Evolutionary conservation across 2,888 invertebrate species (phyloP).

Genomic region (Caprella mutica): DNA sequence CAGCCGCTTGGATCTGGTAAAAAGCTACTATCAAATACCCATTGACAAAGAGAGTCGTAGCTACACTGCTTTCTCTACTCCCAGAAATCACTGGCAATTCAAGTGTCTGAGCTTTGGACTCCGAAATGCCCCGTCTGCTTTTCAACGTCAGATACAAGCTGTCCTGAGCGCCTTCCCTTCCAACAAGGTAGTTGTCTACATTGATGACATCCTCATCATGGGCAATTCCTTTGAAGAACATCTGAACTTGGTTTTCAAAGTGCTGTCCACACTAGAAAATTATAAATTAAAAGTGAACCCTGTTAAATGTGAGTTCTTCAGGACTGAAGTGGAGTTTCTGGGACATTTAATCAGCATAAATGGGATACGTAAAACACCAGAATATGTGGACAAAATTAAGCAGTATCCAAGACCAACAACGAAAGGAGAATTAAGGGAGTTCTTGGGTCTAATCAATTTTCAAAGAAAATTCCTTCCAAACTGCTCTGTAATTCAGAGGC

Average conservation of each 20-base stretch:
- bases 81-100: background rate
- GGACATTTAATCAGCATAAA: background rate
- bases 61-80: background rate
- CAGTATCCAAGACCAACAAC: background rate
- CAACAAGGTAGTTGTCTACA: background rate
- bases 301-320: background rate
- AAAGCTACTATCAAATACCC: background rate
- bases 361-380: background rate
- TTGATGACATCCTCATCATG: constrained; percentile 1
- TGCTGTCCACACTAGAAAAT: background rate
- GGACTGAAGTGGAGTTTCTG: background rate
- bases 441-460: constrained; percentile 1
- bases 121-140: constrained; percentile 1
- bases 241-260: background rate
- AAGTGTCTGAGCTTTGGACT: background rate
- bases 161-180: background rate
- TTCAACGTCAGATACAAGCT: background rate
- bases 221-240: background rate
- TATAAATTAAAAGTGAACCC: background rate
- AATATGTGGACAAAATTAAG: background rate
- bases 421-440: background rate
- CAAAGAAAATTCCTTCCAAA: background rate
- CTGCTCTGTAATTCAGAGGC: background rate
- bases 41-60: background rate
- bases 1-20: background rate